Percentiles rank a stretch among this genome's conserved stretches.
These are phyloP conservation scores for Cybosia mesomella DNA, from an alignment of 2,888 invertebrate species.

Conservation along the genomic window DNA sequence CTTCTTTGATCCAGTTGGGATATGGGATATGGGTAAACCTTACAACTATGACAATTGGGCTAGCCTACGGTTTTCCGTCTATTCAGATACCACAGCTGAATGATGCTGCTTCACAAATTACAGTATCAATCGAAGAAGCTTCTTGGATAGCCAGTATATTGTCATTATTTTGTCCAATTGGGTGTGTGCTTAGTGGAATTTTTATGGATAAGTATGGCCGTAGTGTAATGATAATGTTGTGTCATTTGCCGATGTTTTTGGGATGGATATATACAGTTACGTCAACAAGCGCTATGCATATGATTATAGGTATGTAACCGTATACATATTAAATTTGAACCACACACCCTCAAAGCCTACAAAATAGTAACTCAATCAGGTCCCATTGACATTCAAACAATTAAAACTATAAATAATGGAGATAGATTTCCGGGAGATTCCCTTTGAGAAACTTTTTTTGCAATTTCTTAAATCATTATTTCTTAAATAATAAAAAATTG, in stretches of 20 bases:
- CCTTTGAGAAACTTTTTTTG: too few species aligned
- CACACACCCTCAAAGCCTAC: too few species aligned
- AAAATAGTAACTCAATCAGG: too few species aligned
- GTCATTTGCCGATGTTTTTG: slow-evolving; percentile 87
- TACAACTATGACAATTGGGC: slow-evolving; percentile 86
- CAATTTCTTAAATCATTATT: too few species aligned
- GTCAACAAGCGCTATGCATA: slow-evolving; percentile 78
- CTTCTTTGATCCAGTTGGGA: slow-evolving; percentile 64
- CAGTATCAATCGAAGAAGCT: slow-evolving; percentile 75
- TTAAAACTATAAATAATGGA: too few species aligned
- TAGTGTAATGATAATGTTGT: slow-evolving; percentile 83
- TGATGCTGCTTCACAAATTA: slow-evolving; percentile 70
- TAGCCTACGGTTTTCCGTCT: slow-evolving; percentile 88
- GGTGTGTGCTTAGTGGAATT: slow-evolving; percentile 88
- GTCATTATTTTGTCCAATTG: slow-evolving; percentile 87
- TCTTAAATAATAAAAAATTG: too few species aligned
- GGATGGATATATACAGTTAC: slow-evolving; percentile 88
- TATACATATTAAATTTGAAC: neutral
- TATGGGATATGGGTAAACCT: slow-evolving; percentile 81
- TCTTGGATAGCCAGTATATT: slow-evolving; percentile 89
- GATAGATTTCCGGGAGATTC: too few species aligned
- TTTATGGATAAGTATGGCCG: slow-evolving; percentile 89
- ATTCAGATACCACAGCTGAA: slow-evolving; percentile 87
- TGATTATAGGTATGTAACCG: slow-evolving; percentile 81
- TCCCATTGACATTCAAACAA: too few species aligned